Percentiles rank a stretch among this genome's conserved stretches.
phyloP scores from a whole-genome alignment of 2,113 vertebrate species.

The Hassar affinis region DNA sequence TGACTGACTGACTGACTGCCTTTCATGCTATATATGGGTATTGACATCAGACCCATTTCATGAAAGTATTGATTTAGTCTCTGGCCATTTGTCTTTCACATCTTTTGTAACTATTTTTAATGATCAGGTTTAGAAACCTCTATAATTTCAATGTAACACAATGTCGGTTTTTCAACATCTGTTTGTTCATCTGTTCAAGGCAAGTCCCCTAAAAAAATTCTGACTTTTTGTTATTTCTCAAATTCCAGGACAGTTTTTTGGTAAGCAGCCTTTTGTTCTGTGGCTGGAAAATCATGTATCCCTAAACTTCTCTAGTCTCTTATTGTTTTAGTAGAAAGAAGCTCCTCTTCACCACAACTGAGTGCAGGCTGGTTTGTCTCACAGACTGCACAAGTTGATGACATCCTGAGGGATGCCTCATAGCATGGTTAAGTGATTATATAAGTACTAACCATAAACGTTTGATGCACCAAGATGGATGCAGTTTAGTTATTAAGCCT shows the following conservation, averaged over 20 bases:
- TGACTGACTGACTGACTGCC: no score
- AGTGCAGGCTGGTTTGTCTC: constrained; percentile 65
- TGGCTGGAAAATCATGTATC: constrained; percentile 68
- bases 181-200: constrained; percentile 69
- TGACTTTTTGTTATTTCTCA: constrained; percentile 71
- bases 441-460: constrained; percentile 35
- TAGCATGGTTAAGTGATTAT: constrained; percentile 35
- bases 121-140: constrained; percentile 53
- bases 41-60: constrained; percentile 62
- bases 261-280: constrained; percentile 61
- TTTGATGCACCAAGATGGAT: constrained; percentile 30
- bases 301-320: constrained; percentile 66
- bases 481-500: constrained; percentile 27
- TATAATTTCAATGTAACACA: constrained; percentile 67
- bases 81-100: constrained; percentile 63
- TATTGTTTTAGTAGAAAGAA: constrained; percentile 68
- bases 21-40: constrained; percentile 51
- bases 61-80: constrained; percentile 56
- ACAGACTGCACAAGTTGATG: constrained; percentile 57
- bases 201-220: constrained; percentile 69
- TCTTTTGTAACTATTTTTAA: constrained; percentile 42
- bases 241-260: constrained; percentile 70
- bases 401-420: constrained; percentile 22
- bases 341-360: constrained; percentile 68
- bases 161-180: no score